Percentiles rank a stretch among this genome's conserved stretches.
Evolutionary conservation across 1,140 invertebrate species (phyloP).

Genomic region (Diachasmimorpha longicaudata): DNA sequence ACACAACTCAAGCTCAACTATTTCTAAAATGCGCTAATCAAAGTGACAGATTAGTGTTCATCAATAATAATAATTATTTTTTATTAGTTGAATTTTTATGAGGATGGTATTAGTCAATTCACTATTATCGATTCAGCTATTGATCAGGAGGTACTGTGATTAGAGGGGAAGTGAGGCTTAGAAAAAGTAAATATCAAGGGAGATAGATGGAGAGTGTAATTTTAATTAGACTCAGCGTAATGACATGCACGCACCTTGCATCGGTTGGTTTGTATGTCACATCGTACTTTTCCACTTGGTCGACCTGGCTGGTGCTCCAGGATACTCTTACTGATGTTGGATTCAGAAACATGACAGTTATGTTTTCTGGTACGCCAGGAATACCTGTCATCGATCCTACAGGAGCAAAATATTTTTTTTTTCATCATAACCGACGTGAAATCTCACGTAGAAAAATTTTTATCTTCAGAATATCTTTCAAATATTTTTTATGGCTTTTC

Average conservation of each 20-base stretch:
- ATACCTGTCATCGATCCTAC: constrained; percentile 78
- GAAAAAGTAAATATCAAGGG: not conserved
- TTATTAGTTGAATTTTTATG: not conserved
- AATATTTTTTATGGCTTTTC: too few relatives aligned
- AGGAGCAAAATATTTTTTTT: too few relatives aligned
- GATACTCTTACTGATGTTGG: constrained; percentile 81
- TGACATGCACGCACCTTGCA: constrained; percentile 70
- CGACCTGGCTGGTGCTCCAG: constrained; percentile 77
- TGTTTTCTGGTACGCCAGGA: constrained; percentile 79
- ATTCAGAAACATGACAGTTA: constrained; percentile 83
- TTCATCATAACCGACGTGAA: too few relatives aligned
- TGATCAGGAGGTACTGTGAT: not conserved
- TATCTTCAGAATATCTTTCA: too few relatives aligned
- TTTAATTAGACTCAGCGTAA: constrained; percentile 5
- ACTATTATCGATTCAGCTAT: not conserved
- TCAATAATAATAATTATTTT: too few relatives aligned
- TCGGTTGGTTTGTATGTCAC: constrained; percentile 83
- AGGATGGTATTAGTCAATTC: not conserved
- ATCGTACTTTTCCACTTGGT: constrained; percentile 82
- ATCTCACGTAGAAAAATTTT: too few relatives aligned
- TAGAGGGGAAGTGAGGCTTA: not conserved
- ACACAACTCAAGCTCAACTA: constrained; percentile 19
- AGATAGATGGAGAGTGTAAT: constrained; percentile 15
- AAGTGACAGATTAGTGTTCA: not conserved
- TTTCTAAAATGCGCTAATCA: not conserved